These are phyloP conservation scores for Okamejei kenojei DNA, from an alignment of 2,797 vertebrate species.

Conservation along the genomic window DNA sequence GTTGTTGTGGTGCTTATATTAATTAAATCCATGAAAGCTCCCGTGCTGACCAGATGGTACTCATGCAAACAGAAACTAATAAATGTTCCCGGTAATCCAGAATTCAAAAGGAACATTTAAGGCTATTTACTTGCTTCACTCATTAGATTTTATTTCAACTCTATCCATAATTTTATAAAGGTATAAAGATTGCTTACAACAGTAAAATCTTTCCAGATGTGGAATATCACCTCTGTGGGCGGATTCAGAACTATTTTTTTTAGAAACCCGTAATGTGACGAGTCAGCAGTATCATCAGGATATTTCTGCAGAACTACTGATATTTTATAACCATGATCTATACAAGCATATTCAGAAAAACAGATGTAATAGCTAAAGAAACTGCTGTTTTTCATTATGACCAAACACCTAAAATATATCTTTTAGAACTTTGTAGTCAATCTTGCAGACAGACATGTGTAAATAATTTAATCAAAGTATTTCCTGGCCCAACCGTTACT, in stretches of 20 bases:
- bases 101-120: constrained; percentile 13
- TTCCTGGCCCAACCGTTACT: constrained; percentile 34
- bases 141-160: constrained; percentile 6
- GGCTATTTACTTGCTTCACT: background rate
- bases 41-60: background rate
- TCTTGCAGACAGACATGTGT: constrained; percentile 39
- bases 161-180: constrained; percentile 28
- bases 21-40: background rate
- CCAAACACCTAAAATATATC: constrained; percentile 38
- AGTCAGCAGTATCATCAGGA: constrained; percentile 34
- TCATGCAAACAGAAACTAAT: background rate
- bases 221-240: constrained; percentile 23
- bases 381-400: constrained; percentile 31
- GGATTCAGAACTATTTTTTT: background rate
- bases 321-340: constrained; percentile 38
- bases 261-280: background rate
- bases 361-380: constrained; percentile 37
- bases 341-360: constrained; percentile 38
- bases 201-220: constrained; percentile 36
- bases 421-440: constrained; percentile 38
- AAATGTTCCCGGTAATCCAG: background rate
- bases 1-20: background rate
- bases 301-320: constrained; percentile 28
- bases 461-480: constrained; percentile 39
- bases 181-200: constrained; percentile 25